Percentiles rank a stretch among this genome's conserved stretches.
Evolutionary conservation across 2,113 vertebrate species (phyloP).

Genomic region (Tyto alba): DNA sequence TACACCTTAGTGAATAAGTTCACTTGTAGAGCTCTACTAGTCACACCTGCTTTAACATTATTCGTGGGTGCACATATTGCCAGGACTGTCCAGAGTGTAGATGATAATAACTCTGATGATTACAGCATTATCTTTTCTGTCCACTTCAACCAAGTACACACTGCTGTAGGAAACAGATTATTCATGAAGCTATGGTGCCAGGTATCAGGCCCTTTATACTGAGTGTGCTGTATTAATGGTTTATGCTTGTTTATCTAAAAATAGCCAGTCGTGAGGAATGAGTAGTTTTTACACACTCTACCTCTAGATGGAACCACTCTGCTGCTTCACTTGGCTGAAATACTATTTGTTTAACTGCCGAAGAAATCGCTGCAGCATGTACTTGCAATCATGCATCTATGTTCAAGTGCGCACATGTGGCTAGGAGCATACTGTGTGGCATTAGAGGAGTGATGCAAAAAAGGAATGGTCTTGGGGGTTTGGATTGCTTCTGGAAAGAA

Average conservation of each 20-base stretch:
- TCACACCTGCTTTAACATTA: not conserved
- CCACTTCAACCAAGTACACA: not conserved
- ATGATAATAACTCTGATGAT: not conserved
- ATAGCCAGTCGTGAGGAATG: not conserved
- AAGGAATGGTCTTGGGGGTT: not conserved
- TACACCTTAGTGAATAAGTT: not conserved
- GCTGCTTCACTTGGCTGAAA: not conserved
- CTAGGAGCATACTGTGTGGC: not conserved
- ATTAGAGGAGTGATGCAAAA: not conserved
- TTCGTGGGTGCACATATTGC: not conserved
- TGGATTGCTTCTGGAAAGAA: not conserved
- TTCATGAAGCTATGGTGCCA: not conserved
- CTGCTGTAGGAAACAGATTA: not conserved
- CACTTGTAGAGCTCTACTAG: not conserved
- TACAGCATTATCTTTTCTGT: not conserved
- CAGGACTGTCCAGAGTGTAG: not conserved
- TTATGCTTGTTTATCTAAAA: not conserved
- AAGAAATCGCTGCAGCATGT: not conserved
- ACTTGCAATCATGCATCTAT: not conserved
- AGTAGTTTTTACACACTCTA: conserved; percentile 1
- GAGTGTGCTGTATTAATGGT: not conserved
- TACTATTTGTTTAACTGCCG: not conserved
- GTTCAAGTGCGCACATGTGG: accelerated
- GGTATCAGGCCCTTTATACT: not conserved
- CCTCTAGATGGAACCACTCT: conserved; percentile 58